phyloP scores from a whole-genome alignment of 2,888 invertebrate species.

The Encarsia formosa region DNA sequence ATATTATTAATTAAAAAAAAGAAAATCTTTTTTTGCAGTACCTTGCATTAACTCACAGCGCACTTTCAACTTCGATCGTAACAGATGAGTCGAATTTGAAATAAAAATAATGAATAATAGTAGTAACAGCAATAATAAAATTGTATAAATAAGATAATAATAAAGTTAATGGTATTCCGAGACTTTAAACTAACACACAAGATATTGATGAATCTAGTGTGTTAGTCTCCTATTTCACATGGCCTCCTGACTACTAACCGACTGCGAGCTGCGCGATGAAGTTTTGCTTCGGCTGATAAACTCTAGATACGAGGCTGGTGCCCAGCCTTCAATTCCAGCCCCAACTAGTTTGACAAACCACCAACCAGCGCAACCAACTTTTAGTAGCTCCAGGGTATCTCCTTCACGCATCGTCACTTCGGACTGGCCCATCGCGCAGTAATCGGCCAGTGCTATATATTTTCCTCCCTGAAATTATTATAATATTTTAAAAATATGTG shows the following conservation, averaged over 20 bases:
- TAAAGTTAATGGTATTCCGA: too few relatives aligned
- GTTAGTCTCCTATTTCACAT: slow-evolving; percentile 51
- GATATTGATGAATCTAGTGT: slow-evolving; percentile 30
- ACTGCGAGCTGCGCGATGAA: slow-evolving; percentile 53
- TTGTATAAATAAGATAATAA: too few relatives aligned
- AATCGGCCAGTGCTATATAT: slow-evolving; percentile 87
- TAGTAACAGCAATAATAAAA: too few relatives aligned
- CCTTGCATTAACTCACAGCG: too few relatives aligned
- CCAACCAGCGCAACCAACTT: slow-evolving; percentile 94
- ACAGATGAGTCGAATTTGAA: too few relatives aligned
- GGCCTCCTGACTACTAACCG: slow-evolving; percentile 50
- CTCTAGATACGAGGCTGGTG: slow-evolving; percentile 89
- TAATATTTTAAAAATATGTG: neutral
- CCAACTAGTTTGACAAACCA: slow-evolving; percentile 88
- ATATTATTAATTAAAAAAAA: too few relatives aligned
- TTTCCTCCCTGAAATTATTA: slow-evolving; percentile 67
- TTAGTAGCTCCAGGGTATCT: slow-evolving; percentile 82
- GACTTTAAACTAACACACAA: slow-evolving; percentile 24
- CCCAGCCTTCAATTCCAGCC: slow-evolving; percentile 82
- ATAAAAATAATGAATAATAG: too few relatives aligned
- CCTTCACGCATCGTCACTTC: slow-evolving; percentile 90
- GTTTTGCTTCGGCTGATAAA: slow-evolving; percentile 70
- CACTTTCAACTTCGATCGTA: too few relatives aligned
- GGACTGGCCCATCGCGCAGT: slow-evolving; percentile 84
- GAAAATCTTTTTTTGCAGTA: too few relatives aligned